These are phyloP conservation scores for Rhadinocentrus ornatus DNA, from an alignment of 2,797 vertebrate species.

Conservation along the genomic window DNA sequence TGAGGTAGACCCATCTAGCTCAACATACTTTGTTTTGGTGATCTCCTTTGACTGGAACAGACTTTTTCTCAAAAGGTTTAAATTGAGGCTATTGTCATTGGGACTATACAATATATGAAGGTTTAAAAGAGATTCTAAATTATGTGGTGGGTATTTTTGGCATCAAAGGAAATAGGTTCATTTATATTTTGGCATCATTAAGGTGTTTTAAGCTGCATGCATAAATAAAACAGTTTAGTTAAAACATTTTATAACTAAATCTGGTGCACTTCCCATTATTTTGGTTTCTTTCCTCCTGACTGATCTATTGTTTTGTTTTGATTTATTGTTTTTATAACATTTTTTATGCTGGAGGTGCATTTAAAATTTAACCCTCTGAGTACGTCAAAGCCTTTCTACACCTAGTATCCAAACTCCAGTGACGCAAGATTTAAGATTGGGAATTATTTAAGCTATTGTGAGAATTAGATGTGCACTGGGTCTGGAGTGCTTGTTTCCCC, in stretches of 20 bases:
- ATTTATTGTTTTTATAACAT: constrained; percentile 52
- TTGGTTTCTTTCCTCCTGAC: constrained; percentile 41
- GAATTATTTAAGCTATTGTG: constrained; percentile 57
- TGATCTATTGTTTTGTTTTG: constrained; percentile 10
- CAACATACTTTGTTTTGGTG: constrained; percentile 77
- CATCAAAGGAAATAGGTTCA: constrained; percentile 93
- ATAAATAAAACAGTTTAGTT: constrained; percentile 94
- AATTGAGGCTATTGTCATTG: constrained; percentile 83
- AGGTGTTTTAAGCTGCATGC: constrained; percentile 97
- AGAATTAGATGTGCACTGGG: constrained; percentile 46
- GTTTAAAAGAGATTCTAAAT: constrained; percentile 86
- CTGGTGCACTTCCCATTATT: constrained; percentile 88
- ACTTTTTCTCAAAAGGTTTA: constrained; percentile 80
- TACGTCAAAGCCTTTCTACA: constrained; percentile 95
- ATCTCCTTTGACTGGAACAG: constrained; percentile 61
- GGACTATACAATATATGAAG: constrained; percentile 88
- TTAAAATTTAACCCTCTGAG: constrained; percentile 98
- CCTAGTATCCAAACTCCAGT: constrained; percentile 82
- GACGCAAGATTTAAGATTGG: constrained; percentile 59
- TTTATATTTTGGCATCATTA: constrained; percentile 87
- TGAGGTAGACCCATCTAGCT: constrained; percentile 71
- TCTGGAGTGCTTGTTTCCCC: constrained; percentile 39
- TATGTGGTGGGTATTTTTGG: constrained; percentile 94
- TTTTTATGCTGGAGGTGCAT: constrained; percentile 89
- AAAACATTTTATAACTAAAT: constrained; percentile 91